Percentiles rank a stretch among this genome's conserved stretches.
These are phyloP conservation scores for Scrobipalpa costella DNA, from an alignment of 2,888 invertebrate species.

Conservation along the genomic window DNA sequence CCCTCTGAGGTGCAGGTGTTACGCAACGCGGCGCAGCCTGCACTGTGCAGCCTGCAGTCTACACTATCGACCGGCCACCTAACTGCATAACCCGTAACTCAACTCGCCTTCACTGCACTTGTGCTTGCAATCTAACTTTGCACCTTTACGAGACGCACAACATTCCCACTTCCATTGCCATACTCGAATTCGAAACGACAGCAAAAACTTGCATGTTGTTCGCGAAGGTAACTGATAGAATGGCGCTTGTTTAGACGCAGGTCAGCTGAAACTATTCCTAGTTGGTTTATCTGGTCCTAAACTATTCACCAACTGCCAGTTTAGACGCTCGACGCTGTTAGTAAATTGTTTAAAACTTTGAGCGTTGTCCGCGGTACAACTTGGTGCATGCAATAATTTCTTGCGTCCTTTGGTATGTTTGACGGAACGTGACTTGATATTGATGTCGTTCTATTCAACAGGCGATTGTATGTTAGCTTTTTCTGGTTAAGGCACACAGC, in stretches of 20 bases:
- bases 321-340: background rate
- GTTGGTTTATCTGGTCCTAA: background rate
- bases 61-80: constrained; percentile 60
- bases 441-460: constrained; percentile 12
- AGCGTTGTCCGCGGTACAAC: background rate
- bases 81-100: constrained; percentile 40
- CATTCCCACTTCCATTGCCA: background rate
- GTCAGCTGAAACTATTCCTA: background rate
- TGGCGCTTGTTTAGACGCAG: background rate
- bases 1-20: constrained; percentile 57
- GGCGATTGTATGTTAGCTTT: constrained; percentile 3
- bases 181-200: background rate
- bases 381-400: background rate
- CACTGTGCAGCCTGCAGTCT: constrained; percentile 56
- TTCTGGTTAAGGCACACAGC: constrained; percentile 31
- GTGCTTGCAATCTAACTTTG: background rate
- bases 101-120: constrained; percentile 32
- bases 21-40: constrained; percentile 59
- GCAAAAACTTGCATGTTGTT: background rate
- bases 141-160: background rate
- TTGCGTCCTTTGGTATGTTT: background rate
- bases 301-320: background rate
- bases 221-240: background rate
- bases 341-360: constrained; percentile 2
- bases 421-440: constrained; percentile 17